phyloP scores from a whole-genome alignment of 2,797 vertebrate species.

The Ctenosaura bakeri region DNA sequence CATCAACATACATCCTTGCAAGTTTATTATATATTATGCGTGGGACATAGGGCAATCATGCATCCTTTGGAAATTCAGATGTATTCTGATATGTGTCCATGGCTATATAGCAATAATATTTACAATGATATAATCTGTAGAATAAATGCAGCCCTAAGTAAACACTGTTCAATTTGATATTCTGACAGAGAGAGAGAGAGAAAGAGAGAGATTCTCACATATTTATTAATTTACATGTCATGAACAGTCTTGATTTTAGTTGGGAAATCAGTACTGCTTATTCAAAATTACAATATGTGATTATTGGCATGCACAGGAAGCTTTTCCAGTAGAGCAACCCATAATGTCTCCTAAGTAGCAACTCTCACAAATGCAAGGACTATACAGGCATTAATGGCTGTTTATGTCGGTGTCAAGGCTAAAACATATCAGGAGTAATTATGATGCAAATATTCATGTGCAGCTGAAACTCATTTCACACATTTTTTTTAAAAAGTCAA shows the following conservation, averaged over 20 bases:
- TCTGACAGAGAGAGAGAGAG: too few species aligned
- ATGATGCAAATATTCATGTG: conserved; percentile 22
- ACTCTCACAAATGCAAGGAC: neutral
- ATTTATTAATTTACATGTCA: conserved; percentile 32
- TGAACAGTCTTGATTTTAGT: conserved; percentile 1
- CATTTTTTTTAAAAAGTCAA: neutral
- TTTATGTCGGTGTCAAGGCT: conserved; percentile 15
- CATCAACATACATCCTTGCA: neutral
- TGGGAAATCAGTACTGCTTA: conserved; percentile 29
- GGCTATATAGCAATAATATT: too few species aligned
- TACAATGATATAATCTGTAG: neutral
- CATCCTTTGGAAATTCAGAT: conserved; percentile 12
- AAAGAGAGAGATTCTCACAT: neutral
- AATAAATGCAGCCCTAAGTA: neutral
- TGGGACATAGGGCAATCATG: neutral
- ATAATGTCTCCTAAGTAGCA: neutral
- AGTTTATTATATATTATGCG: neutral
- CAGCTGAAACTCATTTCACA: neutral
- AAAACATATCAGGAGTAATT: conserved; percentile 11
- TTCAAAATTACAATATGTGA: neutral
- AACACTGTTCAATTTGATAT: conserved; percentile 14
- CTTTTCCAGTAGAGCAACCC: neutral
- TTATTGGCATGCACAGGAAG: neutral
- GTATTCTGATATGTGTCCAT: neutral
- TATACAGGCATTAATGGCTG: conserved; percentile 8